Conservation (phyloP, 2,113 vertebrate genomes). For the Podocnemis expansa region DNA sequence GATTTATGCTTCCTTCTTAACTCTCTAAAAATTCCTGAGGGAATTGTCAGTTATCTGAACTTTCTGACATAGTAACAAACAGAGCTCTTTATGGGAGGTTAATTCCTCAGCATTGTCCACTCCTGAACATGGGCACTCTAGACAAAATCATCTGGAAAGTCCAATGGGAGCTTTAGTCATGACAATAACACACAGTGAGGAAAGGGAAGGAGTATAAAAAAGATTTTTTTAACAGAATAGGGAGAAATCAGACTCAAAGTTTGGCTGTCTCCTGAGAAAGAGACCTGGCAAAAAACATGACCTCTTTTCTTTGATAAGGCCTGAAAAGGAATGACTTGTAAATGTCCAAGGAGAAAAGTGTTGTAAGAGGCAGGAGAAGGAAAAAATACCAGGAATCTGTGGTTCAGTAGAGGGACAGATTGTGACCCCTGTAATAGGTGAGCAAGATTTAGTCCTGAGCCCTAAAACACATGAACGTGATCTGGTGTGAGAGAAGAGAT, state of each 20-base stretch:
- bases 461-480: not conserved
- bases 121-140: not conserved
- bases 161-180: not conserved
- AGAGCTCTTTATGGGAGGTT: not conserved
- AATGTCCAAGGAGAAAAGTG: not conserved
- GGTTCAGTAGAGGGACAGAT: not conserved
- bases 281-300: not conserved
- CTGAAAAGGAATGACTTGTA: not conserved
- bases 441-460: not conserved
- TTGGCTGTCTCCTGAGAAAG: not conserved
- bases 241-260: not conserved
- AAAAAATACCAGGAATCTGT: rapidly evolving
- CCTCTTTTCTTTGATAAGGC: conserved; percentile 4
- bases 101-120: not conserved
- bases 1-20: not conserved
- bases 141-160: not conserved
- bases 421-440: not conserved
- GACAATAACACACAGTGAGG: not conserved
- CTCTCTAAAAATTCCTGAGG: not conserved
- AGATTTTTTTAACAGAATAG: not conserved
- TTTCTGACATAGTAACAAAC: not conserved
- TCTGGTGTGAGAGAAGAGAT: not conserved
- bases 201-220: not conserved
- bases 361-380: not conserved
- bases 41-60: not conserved